Evolutionary conservation across 2,888 invertebrate genomes (phyloP).

Genomic region (Zelleria hepariella): DNA sequence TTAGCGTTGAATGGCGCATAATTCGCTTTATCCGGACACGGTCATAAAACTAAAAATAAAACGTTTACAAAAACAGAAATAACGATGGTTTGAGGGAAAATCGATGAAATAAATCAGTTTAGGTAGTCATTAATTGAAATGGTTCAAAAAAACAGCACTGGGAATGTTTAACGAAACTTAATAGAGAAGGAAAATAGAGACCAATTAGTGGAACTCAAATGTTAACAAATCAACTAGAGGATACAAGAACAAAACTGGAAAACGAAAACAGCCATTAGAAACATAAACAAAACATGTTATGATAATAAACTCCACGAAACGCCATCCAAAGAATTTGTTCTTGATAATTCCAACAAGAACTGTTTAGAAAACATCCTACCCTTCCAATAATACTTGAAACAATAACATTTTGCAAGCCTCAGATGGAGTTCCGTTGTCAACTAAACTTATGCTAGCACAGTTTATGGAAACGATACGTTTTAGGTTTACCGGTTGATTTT

Average conservation of each 20-base stretch:
- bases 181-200: constrained; percentile 10
- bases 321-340: constrained; percentile 64
- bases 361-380: constrained; percentile 65
- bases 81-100: neutral
- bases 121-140: neutral
- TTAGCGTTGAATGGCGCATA: neutral
- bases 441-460: constrained; percentile 32
- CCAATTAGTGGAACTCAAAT: constrained; percentile 40
- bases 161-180: neutral
- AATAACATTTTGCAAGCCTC: constrained; percentile 50
- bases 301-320: constrained; percentile 49
- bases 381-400: constrained; percentile 48
- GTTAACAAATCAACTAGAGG: constrained; percentile 31
- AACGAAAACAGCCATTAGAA: constrained; percentile 51
- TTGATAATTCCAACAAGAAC: constrained; percentile 41
- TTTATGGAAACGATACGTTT: constrained; percentile 70
- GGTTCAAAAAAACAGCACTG: neutral
- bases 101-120: neutral
- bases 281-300: constrained; percentile 68
- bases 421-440: constrained; percentile 41
- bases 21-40: neutral
- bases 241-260: constrained; percentile 51
- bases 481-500: constrained; percentile 57
- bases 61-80: too few species aligned
- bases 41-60: neutral